phyloP scores from a whole-genome alignment of 2,113 vertebrate genomes.

The Romanogobio albipinnatus region DNA sequence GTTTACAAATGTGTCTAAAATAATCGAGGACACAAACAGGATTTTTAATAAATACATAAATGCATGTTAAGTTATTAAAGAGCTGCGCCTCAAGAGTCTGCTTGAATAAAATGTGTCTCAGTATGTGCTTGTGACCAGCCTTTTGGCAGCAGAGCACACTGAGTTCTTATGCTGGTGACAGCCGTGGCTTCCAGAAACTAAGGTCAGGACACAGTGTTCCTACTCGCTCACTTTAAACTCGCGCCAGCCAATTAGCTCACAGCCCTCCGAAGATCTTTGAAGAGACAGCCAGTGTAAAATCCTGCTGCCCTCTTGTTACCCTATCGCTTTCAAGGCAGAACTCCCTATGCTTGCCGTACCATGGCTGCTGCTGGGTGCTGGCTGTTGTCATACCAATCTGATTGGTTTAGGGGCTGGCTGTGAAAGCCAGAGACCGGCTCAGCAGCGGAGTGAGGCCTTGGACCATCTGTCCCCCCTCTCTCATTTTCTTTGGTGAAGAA shows the following conservation, averaged over 20 bases:
- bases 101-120: slow-evolving; percentile 7
- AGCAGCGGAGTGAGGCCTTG: not conserved
- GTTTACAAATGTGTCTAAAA: not conserved
- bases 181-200: slow-evolving; percentile 43
- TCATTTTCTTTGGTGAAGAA: slow-evolving; percentile 16
- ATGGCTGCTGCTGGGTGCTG: slow-evolving; percentile 6
- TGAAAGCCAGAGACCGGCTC: slow-evolving; percentile 4
- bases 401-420: not conserved
- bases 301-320: not conserved
- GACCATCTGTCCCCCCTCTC: slow-evolving; percentile 22
- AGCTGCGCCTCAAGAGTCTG: not conserved
- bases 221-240: slow-evolving; percentile 48
- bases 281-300: slow-evolving; percentile 15
- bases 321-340: slow-evolving; percentile 17
- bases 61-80: not conserved
- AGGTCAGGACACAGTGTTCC: slow-evolving; percentile 63
- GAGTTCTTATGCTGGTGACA: slow-evolving; percentile 42
- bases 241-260: slow-evolving; percentile 52
- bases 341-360: not conserved
- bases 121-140: slow-evolving; percentile 28
- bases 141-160: slow-evolving; percentile 22
- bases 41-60: not conserved
- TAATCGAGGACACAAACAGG: not conserved
- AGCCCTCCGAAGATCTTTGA: slow-evolving; percentile 25
- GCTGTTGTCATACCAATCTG: not conserved